Base-by-base conservation (phyloP, 2,113 vertebrate genomes). In the Protobothrops mucrosquamatus region DNA sequence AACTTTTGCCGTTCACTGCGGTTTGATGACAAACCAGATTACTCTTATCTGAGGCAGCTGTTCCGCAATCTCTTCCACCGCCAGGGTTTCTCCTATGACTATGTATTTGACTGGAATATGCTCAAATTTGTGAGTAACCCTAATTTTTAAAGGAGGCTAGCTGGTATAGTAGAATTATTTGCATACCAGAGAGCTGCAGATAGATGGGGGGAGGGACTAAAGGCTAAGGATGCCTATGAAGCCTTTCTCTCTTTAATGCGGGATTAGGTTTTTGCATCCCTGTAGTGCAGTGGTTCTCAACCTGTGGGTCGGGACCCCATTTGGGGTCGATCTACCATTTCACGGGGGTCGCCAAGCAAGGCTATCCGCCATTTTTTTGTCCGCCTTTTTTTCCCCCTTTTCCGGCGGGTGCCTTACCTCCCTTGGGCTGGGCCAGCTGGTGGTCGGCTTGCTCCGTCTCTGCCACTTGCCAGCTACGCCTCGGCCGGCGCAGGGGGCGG, bases 31-130 rank as follows among this genome's bases (percentile, higher is more conserved):
- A 99, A 99, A 96, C 99, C 99, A 0, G 99, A 99, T 97, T 99
- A 99, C 97, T 99, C 99, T 0, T 99, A 99, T 97, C 97, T 99
- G 95, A 98, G 99, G 89, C 99, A 99, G 96, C 99, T 99, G 92
- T 99, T 99, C 98, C 98, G 99, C 94, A 99, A 99, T 96, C 98
- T 99, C 95, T 99, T 99, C 97, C 99, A 99, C 96, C 98, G 99
- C 92, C 99, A 99, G 97, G 99, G 99, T 91, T 99, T 99, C 97
- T 99, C 99, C 95, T 99, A 99, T 0, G 99, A 99, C 95, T 99
- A 99, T 0, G 99, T 99, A 94, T 99, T 99, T 92, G 99, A 99
- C 97, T 99, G 99, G 99, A 99, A 99, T 98, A 99, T 99, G 99
- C 98, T 99, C 91, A 99, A 99, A 98, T 99, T 99, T 97, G 99